Conservation (phyloP, 2,888 invertebrate species). For the Agonum fuliginosum region DNA sequence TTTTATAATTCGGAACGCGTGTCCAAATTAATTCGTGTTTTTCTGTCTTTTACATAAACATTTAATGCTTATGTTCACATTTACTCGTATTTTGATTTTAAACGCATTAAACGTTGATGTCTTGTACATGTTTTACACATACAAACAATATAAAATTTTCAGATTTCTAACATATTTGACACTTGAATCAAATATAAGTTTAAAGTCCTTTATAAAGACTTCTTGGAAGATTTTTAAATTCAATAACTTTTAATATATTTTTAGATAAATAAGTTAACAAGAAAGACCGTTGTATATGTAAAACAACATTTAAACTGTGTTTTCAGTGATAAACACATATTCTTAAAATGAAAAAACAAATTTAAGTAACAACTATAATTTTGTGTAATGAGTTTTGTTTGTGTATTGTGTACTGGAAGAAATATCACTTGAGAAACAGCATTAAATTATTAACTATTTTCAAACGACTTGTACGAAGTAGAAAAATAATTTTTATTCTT, state of each 20-base stretch:
- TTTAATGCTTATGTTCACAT: slow-evolving; percentile 15
- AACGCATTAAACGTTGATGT: slow-evolving; percentile 21
- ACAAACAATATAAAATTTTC: slow-evolving; percentile 41
- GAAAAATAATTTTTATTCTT: slow-evolving; percentile 19
- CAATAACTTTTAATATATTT: slow-evolving; percentile 39
- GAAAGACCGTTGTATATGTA: slow-evolving; percentile 30
- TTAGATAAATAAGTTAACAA: slow-evolving; percentile 32
- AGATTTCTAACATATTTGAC: slow-evolving; percentile 43
- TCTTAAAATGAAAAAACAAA: slow-evolving; percentile 50
- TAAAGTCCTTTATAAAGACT: slow-evolving; percentile 32
- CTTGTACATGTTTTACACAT: slow-evolving; percentile 40
- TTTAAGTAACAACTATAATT: slow-evolving; percentile 47
- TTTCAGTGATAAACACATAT: slow-evolving; percentile 44
- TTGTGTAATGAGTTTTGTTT: slow-evolving; percentile 21
- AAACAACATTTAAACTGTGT: slow-evolving; percentile 46
- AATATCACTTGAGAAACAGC: background rate
- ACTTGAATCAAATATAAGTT: slow-evolving; percentile 43
- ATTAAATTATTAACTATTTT: background rate
- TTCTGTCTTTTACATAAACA: background rate
- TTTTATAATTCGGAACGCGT: slow-evolving; percentile 7
- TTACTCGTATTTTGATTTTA: slow-evolving; percentile 30
- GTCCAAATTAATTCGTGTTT: slow-evolving; percentile 1
- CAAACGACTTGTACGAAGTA: slow-evolving; percentile 14
- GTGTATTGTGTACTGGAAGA: slow-evolving; percentile 11
- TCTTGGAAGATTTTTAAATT: slow-evolving; percentile 32